Conservation (phyloP, 2,113 vertebrate genomes). For the Pao palembangensis region DNA sequence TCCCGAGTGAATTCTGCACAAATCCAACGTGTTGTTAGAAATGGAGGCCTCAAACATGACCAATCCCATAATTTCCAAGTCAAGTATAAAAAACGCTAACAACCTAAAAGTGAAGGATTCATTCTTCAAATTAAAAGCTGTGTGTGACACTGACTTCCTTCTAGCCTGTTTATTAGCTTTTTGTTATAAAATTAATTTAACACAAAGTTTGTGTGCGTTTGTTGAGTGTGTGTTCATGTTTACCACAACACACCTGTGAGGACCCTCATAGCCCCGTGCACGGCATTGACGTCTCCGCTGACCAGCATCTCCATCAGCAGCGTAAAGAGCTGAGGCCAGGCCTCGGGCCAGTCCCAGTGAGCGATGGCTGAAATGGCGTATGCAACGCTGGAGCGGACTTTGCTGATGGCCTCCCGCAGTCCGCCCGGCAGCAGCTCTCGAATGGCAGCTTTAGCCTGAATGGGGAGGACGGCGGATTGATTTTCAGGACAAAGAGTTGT, state of each 20-base stretch:
- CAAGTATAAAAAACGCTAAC: no score
- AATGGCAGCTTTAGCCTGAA: constrained; percentile 91
- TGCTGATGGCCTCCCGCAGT: constrained; percentile 94
- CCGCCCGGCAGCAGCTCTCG: constrained; percentile 88
- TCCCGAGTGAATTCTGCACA: constrained; percentile 92
- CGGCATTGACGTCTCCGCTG: constrained; percentile 89
- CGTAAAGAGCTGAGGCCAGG: constrained; percentile 95
- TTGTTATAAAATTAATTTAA: no score
- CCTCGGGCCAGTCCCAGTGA: constrained; percentile 99
- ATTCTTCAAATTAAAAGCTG: no score
- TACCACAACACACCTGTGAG: constrained; percentile 82
- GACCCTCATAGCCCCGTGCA: constrained; percentile 97
- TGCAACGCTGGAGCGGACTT: constrained; percentile 95
- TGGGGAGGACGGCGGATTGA: not conserved
- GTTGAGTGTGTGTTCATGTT: not conserved
- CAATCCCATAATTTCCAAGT: no score
- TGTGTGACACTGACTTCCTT: no score
- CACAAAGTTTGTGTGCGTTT: not conserved
- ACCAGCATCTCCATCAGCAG: constrained; percentile 98
- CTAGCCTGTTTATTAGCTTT: not conserved
- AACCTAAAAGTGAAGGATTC: no score
- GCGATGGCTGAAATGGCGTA: constrained; percentile 97
- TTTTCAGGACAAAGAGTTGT: no score
- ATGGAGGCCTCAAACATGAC: not conserved
- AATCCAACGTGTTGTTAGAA: not conserved